Evolutionary conservation across 2,888 invertebrate species (phyloP).

Genomic region (Scrobipalpa atriplicella): DNA sequence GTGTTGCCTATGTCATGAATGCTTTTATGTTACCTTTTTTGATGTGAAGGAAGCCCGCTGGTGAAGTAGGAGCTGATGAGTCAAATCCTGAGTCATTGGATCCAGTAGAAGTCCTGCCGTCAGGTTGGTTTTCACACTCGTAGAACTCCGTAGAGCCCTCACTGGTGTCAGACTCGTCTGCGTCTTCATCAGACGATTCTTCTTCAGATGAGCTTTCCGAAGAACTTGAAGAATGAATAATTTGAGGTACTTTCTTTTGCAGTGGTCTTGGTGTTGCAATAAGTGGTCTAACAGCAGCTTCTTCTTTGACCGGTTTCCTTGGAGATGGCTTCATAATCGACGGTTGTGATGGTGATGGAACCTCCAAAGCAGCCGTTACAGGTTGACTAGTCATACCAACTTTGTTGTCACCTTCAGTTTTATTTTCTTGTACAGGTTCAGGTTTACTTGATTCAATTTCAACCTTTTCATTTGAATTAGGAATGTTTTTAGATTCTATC

Average conservation of each 20-base stretch:
- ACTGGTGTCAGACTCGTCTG: slow-evolving; percentile 70
- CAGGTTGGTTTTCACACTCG: slow-evolving; percentile 76
- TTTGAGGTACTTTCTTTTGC: slow-evolving; percentile 77
- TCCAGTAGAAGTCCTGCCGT: slow-evolving; percentile 87
- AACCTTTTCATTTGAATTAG: slow-evolving; percentile 42
- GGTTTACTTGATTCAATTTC: slow-evolving; percentile 32
- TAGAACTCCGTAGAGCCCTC: slow-evolving; percentile 71
- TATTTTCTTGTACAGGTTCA: slow-evolving; percentile 39
- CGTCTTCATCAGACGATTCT: slow-evolving; percentile 71
- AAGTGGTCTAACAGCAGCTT: slow-evolving; percentile 79
- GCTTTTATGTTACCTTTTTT: slow-evolving; percentile 80
- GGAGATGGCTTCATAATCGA: slow-evolving; percentile 29
- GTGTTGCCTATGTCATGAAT: not conserved
- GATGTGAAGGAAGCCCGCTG: slow-evolving; percentile 83
- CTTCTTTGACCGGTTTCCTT: slow-evolving; percentile 75
- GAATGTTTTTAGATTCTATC: slow-evolving; percentile 60
- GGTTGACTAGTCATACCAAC: slow-evolving; percentile 46
- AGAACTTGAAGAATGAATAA: slow-evolving; percentile 69
- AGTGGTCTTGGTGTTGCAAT: slow-evolving; percentile 85
- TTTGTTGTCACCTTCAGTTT: slow-evolving; percentile 54
- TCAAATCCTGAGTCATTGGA: slow-evolving; percentile 94
- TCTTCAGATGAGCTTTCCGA: slow-evolving; percentile 74
- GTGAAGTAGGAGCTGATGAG: slow-evolving; percentile 85
- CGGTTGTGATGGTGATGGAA: slow-evolving; percentile 25
- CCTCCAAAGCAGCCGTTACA: slow-evolving; percentile 39